These are phyloP conservation scores for Adelges cooleyi DNA, from an alignment of 1,140 invertebrate genomes.

Conservation along the genomic window DNA sequence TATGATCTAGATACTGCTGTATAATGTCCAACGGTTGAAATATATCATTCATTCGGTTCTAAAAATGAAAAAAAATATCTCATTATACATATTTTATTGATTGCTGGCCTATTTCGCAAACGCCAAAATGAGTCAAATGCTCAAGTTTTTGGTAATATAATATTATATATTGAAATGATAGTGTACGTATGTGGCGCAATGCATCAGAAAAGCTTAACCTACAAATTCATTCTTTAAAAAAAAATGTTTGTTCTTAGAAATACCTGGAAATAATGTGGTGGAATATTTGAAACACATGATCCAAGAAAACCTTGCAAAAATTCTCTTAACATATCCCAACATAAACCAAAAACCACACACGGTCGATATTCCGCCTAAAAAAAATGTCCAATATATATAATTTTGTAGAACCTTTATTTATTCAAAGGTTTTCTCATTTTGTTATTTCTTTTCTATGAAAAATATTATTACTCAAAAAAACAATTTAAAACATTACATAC, in stretches of 20 bases:
- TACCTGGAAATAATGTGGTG: conserved; percentile 49
- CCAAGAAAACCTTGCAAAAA: conserved; percentile 86
- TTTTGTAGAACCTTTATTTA: too few species aligned
- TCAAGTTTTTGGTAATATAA: too few species aligned
- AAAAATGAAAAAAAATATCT: conserved; percentile 23
- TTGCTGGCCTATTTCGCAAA: too few species aligned
- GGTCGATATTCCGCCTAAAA: conserved; percentile 79
- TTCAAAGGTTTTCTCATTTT: too few species aligned
- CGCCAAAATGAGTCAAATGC: too few species aligned
- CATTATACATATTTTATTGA: too few species aligned
- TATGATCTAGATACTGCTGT: conserved; percentile 90
- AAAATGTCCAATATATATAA: background rate
- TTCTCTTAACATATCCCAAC: conserved; percentile 85
- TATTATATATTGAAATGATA: too few species aligned
- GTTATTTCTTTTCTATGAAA: too few species aligned
- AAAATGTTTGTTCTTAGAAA: too few species aligned
- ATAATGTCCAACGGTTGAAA: conserved; percentile 85
- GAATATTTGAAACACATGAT: conserved; percentile 51
- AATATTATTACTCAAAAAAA: too few species aligned
- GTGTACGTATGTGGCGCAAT: too few species aligned
- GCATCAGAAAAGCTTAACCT: background rate
- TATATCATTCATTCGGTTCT: conserved; percentile 63
- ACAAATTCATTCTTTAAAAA: too few species aligned
- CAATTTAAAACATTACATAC: conserved; percentile 48
- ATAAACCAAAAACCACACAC: conserved; percentile 70